These are phyloP conservation scores for Ceraclea dissimilis DNA, from an alignment of 2,888 invertebrate genomes.

Conservation along the genomic window DNA sequence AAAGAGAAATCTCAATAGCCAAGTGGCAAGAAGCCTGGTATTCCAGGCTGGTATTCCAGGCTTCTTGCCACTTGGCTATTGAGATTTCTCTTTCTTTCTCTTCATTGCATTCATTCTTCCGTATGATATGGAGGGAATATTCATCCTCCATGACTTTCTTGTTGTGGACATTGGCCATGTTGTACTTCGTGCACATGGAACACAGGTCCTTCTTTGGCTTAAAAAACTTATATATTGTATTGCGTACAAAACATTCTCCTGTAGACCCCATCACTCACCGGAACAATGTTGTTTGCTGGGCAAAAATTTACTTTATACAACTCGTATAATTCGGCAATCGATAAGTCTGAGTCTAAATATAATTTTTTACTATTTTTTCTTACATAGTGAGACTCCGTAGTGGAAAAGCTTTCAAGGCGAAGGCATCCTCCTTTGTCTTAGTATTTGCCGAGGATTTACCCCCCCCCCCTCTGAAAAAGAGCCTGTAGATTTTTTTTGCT, in stretches of 20 bases:
- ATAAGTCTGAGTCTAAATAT: background rate
- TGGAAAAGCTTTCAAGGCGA: background rate
- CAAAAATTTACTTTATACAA: background rate
- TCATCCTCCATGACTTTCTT: background rate
- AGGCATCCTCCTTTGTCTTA: background rate
- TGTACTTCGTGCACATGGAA: background rate
- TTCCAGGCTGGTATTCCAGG: no score
- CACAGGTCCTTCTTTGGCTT: constrained; percentile 3
- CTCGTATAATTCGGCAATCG: background rate
- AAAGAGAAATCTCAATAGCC: no score
- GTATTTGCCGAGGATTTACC: background rate
- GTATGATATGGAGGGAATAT: background rate
- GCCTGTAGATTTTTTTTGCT: background rate
- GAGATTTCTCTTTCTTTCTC: constrained; percentile 4
- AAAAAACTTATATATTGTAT: background rate
- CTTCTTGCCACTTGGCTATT: no score
- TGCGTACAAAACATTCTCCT: background rate
- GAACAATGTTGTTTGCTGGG: background rate
- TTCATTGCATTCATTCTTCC: constrained; percentile 1
- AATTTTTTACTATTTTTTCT: background rate
- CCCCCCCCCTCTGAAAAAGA: background rate
- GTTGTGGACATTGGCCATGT: background rate
- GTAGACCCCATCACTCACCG: background rate
- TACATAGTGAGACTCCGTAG: constrained; percentile 1
- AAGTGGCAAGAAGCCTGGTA: no score